Percentiles rank a stretch among this genome's conserved stretches.
Evolutionary conservation across 2,113 vertebrate species (phyloP).

Genomic region (Lepidothrix coronata): DNA sequence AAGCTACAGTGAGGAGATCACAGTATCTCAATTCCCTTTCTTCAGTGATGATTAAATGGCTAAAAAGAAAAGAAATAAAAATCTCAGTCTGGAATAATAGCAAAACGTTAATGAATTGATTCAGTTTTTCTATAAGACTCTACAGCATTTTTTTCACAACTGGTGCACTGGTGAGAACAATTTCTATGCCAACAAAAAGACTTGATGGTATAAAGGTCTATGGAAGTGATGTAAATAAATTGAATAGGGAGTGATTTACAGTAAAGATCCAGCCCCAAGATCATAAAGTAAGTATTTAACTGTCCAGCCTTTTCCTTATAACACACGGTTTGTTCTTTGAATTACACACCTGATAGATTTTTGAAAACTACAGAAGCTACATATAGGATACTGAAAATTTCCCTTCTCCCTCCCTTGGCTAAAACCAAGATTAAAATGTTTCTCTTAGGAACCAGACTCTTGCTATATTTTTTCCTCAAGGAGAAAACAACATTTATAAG

Average conservation of each 20-base stretch:
- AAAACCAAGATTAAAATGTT: not conserved
- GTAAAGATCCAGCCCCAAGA: not conserved
- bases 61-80: constrained; percentile 1
- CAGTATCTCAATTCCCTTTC: not conserved
- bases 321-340: not conserved
- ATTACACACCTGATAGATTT: not conserved
- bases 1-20: not conserved
- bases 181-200: not conserved
- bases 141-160: not conserved
- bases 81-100: not conserved
- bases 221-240: not conserved
- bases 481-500: not conserved
- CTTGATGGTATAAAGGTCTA: not conserved
- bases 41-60: constrained; percentile 50
- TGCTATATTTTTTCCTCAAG: not conserved
- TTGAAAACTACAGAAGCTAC: not conserved
- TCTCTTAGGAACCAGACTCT: not conserved
- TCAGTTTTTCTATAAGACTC: not conserved
- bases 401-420: not conserved
- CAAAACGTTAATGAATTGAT: not conserved
- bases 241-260: not conserved
- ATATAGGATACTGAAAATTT: not conserved
- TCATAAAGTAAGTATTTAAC: not conserved
- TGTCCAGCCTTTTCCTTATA: not conserved
- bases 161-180: not conserved